These are phyloP conservation scores for Anhinga anhinga DNA, from an alignment of 2,113 vertebrate species.

Conservation along the genomic window DNA sequence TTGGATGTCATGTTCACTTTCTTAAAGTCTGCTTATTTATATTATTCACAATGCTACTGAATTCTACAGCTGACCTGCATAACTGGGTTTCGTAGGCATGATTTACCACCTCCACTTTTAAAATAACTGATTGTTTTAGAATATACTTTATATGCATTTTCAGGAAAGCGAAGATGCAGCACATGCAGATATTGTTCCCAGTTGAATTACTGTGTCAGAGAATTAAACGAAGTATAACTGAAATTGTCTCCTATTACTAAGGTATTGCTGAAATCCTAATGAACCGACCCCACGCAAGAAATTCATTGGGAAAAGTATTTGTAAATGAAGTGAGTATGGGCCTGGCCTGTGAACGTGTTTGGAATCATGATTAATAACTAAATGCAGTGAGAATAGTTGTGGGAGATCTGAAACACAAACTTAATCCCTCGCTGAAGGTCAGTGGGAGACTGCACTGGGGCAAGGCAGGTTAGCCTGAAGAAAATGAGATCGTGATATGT, in stretches of 20 bases:
- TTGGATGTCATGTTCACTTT: background rate
- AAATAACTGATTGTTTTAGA: background rate
- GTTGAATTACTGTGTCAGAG: slow-evolving; percentile 29
- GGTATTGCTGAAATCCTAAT: slow-evolving; percentile 87
- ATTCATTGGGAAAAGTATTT: slow-evolving; percentile 89
- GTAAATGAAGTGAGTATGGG: slow-evolving; percentile 84
- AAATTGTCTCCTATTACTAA: slow-evolving; percentile 63
- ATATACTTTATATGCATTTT: background rate
- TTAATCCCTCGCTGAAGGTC: background rate
- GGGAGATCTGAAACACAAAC: background rate
- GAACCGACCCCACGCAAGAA: slow-evolving; percentile 84
- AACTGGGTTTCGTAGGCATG: background rate
- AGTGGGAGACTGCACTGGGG: background rate
- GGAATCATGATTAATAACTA: background rate
- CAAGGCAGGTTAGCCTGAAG: background rate
- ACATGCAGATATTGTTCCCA: slow-evolving; percentile 1
- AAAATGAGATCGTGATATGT: background rate
- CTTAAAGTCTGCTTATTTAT: background rate
- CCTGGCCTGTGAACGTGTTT: background rate
- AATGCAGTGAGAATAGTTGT: background rate
- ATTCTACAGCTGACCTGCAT: background rate
- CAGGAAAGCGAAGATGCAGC: slow-evolving; percentile 2
- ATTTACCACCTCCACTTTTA: background rate
- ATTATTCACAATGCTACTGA: background rate
- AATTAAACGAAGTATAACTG: slow-evolving; percentile 47